These are phyloP conservation scores for Phthorimaea operculella DNA, from an alignment of 1,140 invertebrate genomes.

Conservation along the genomic window DNA sequence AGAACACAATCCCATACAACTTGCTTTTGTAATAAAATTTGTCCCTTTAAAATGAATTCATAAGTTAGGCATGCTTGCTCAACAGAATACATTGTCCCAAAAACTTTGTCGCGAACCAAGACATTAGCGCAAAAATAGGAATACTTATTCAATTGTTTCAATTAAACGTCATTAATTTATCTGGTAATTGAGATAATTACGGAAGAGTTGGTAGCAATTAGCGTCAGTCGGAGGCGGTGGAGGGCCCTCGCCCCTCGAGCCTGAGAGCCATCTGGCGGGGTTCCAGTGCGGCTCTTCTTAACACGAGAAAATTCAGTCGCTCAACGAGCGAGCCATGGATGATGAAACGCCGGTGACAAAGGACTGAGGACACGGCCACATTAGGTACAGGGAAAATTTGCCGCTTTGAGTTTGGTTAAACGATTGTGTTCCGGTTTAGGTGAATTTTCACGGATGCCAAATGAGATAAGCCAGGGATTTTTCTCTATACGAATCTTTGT, in stretches of 20 bases:
- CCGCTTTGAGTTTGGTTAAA: no score
- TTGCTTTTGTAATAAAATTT: background rate
- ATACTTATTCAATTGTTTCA: slow-evolving; percentile 1
- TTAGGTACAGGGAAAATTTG: no score
- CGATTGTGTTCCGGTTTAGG: no score
- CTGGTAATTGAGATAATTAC: slow-evolving; percentile 58
- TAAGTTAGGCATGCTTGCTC: no score
- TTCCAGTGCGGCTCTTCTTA: slow-evolving; percentile 43
- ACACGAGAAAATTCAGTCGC: slow-evolving; percentile 26
- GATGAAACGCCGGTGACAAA: background rate
- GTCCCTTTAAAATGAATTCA: background rate
- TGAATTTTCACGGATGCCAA: background rate
- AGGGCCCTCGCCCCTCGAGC: slow-evolving; percentile 50
- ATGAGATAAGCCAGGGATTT: no score
- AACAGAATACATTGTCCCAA: background rate
- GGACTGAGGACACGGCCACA: background rate
- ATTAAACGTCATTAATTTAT: slow-evolving; percentile 52
- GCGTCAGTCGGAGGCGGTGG: slow-evolving; percentile 31
- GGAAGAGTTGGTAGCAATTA: slow-evolving; percentile 59
- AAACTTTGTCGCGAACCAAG: background rate
- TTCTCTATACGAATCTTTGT: no score
- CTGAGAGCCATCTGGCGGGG: slow-evolving; percentile 50
- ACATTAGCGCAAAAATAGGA: background rate
- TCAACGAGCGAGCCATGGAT: slow-evolving; percentile 7
- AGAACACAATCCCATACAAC: no score